These are phyloP conservation scores for Tapirus indicus DNA, from an alignment of 2,797 vertebrate genomes.

Conservation along the genomic window DNA sequence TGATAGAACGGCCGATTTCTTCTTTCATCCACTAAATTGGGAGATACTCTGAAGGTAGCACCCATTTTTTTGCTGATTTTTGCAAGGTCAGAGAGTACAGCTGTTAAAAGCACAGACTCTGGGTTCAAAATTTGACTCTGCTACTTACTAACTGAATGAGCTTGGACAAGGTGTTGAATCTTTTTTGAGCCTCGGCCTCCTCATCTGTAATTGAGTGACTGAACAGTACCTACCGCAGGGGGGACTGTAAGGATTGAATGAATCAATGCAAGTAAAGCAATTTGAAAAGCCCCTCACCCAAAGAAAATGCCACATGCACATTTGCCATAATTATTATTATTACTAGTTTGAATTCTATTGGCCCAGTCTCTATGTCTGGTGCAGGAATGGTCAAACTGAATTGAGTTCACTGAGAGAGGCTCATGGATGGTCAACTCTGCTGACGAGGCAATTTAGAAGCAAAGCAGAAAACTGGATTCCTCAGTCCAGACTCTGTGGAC, in stretches of 20 bases:
- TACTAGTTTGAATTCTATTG: not conserved
- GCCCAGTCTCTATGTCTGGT: not conserved
- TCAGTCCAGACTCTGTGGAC: not conserved
- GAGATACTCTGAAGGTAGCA: not conserved
- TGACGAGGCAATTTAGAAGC: not conserved
- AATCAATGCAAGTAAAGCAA: not conserved
- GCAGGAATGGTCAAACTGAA: not conserved
- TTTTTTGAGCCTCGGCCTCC: accelerated
- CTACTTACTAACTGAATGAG: not conserved
- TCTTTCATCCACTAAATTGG: not conserved
- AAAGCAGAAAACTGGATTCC: not conserved
- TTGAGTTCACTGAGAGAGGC: not conserved
- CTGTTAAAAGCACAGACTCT: not conserved
- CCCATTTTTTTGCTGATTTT: not conserved
- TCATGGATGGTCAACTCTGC: not conserved
- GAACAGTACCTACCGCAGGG: not conserved
- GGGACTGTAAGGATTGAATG: not conserved
- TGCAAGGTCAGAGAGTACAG: conserved; percentile 33
- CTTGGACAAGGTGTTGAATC: not conserved
- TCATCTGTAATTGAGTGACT: not conserved
- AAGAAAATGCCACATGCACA: accelerated
- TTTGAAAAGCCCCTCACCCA: not conserved
- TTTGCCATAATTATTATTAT: not conserved
- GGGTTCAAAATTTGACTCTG: conserved; percentile 29
- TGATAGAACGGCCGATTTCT: not conserved